These are phyloP conservation scores for Margaritifera margaritifera DNA, from an alignment of 2,888 invertebrate species.

Conservation along the genomic window DNA sequence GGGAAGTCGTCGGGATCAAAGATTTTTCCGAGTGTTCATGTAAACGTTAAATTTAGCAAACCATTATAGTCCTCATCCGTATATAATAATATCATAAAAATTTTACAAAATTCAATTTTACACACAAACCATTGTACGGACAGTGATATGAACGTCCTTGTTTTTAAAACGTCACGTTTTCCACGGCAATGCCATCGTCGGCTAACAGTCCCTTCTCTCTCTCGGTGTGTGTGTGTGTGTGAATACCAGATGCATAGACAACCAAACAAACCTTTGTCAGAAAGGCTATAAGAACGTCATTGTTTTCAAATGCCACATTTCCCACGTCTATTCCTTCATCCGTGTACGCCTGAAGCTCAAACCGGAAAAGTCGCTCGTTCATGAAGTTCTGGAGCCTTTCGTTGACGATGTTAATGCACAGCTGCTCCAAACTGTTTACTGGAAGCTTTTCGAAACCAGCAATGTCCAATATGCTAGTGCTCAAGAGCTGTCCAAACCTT, in stretches of 20 bases:
- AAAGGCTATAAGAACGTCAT: constrained; percentile 54
- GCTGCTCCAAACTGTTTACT: constrained; percentile 65
- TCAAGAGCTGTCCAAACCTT: neutral
- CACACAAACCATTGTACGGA: too few relatives aligned
- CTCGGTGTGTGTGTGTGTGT: too few relatives aligned
- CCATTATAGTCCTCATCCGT: too few relatives aligned
- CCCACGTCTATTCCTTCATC: constrained; percentile 43
- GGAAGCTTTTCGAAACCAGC: constrained; percentile 67
- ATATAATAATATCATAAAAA: too few relatives aligned
- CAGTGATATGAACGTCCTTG: too few relatives aligned
- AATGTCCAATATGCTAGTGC: constrained; percentile 65
- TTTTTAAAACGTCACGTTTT: too few relatives aligned
- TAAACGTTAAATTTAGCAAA: too few relatives aligned
- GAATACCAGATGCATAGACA: neutral
- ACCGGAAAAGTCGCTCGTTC: constrained; percentile 48
- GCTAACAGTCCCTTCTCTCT: too few relatives aligned
- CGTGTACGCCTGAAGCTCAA: constrained; percentile 49
- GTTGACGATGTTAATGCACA: constrained; percentile 66
- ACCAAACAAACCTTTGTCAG: constrained; percentile 42
- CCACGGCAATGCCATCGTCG: too few relatives aligned
- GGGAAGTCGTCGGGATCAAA: too few relatives aligned
- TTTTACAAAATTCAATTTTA: too few relatives aligned
- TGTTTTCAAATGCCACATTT: constrained; percentile 52
- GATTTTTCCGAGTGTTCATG: too few relatives aligned
- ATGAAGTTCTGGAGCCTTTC: constrained; percentile 62